Percentiles rank a stretch among this genome's conserved stretches.
These are phyloP conservation scores for Sparidentex hasta DNA, from an alignment of 2,797 vertebrate species.

Conservation along the genomic window DNA sequence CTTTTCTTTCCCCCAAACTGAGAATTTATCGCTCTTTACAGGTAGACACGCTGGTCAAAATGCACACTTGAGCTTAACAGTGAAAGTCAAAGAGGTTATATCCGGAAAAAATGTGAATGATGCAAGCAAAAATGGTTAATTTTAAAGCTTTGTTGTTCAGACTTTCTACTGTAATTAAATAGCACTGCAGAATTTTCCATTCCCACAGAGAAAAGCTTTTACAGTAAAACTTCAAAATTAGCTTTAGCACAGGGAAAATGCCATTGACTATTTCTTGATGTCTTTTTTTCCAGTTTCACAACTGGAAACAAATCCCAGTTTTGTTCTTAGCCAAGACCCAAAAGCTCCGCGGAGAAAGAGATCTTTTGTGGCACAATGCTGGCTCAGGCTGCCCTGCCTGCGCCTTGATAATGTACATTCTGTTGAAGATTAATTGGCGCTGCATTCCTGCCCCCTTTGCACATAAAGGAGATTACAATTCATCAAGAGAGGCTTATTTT, in stretches of 20 bases:
- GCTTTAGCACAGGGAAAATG: constrained; percentile 25
- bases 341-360: constrained; percentile 68
- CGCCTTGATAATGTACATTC: constrained; percentile 55
- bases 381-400: constrained; percentile 33
- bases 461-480: constrained; percentile 59
- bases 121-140: neutral
- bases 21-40: neutral
- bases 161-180: neutral
- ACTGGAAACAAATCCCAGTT: constrained; percentile 66
- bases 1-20: neutral
- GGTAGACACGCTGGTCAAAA: neutral
- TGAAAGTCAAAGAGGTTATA: neutral
- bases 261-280: constrained; percentile 30
- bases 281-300: constrained; percentile 63
- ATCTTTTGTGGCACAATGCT: constrained; percentile 62
- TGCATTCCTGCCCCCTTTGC: constrained; percentile 43
- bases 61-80: neutral
- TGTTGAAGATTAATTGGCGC: constrained; percentile 67
- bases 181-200: neutral
- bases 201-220: constrained; percentile 6
- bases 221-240: constrained; percentile 6
- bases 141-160: neutral
- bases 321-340: constrained; percentile 61
- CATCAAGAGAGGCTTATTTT: constrained; percentile 37
- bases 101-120: neutral